Conservation (phyloP, 2,113 vertebrate species). For the Morone saxatilis region DNA sequence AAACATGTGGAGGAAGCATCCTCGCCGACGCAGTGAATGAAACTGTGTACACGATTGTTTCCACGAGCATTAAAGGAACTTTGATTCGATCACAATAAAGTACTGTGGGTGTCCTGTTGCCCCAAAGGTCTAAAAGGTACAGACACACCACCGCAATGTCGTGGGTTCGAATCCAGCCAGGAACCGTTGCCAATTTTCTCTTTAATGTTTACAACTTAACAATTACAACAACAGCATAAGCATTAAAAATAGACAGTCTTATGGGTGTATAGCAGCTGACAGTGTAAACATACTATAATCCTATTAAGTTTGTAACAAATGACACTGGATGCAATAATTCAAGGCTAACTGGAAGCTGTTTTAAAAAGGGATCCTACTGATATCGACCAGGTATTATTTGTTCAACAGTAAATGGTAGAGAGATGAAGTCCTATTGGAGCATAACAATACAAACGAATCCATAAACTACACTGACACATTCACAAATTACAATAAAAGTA, state of each 20-base stretch:
- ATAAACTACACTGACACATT: not conserved
- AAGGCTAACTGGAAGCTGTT: too few relatives aligned
- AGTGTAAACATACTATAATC: not conserved
- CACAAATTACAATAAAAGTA: not conserved
- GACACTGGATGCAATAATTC: not conserved
- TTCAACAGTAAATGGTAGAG: slow-evolving; percentile 1
- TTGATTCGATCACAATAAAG: not conserved
- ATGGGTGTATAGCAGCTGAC: too few relatives aligned
- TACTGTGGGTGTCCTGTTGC: not conserved
- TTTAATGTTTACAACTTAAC: too few relatives aligned
- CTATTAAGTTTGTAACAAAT: not conserved
- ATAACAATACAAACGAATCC: not conserved
- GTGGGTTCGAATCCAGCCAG: not conserved
- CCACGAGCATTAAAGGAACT: not conserved
- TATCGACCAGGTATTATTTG: not conserved
- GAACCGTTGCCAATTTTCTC: not conserved
- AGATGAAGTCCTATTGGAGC: slow-evolving; percentile 8
- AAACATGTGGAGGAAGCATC: slow-evolving; percentile 6
- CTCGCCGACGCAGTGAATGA: not conserved
- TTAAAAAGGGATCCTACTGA: too few relatives aligned
- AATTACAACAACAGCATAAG: not conserved
- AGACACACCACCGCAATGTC: not conserved
- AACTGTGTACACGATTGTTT: not conserved
- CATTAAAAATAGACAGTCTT: not conserved
- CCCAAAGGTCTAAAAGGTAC: too few relatives aligned